phyloP scores from a whole-genome alignment of 2,888 invertebrate genomes.

The Parthenolecanium corni region DNA sequence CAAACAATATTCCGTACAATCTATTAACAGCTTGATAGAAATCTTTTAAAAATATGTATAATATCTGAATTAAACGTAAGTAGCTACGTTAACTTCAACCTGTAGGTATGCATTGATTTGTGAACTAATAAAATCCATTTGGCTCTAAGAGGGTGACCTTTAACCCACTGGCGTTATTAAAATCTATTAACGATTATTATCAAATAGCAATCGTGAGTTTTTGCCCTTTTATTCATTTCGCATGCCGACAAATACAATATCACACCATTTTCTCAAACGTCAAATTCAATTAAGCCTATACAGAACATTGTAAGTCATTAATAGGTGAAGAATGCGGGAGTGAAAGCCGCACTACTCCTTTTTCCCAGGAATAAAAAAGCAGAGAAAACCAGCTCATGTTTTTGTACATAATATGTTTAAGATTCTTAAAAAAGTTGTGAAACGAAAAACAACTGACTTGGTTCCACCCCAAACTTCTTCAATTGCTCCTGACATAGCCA shows the following conservation, averaged over 20 bases:
- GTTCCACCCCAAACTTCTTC: no score
- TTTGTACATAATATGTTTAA: no score
- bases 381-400: no score
- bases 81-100: not conserved
- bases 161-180: slow-evolving; percentile 19
- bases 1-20: slow-evolving; percentile 21
- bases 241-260: not conserved
- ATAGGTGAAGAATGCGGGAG: no score
- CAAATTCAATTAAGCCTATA: no score
- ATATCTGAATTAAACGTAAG: slow-evolving; percentile 19
- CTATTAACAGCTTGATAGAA: slow-evolving; percentile 18
- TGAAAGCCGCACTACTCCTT: no score
- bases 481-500: no score
- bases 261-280: no score
- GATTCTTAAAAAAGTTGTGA: no score
- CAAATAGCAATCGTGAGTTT: slow-evolving; percentile 8
- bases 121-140: slow-evolving; percentile 20
- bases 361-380: no score
- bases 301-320: no score
- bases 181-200: slow-evolving; percentile 22
- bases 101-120: slow-evolving; percentile 7
- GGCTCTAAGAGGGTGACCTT: slow-evolving; percentile 4
- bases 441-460: no score
- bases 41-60: not conserved
- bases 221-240: not conserved